Evolutionary conservation across 23 tunicate species (phyloP).

Genomic region (Phallusia fumigata): DNA sequence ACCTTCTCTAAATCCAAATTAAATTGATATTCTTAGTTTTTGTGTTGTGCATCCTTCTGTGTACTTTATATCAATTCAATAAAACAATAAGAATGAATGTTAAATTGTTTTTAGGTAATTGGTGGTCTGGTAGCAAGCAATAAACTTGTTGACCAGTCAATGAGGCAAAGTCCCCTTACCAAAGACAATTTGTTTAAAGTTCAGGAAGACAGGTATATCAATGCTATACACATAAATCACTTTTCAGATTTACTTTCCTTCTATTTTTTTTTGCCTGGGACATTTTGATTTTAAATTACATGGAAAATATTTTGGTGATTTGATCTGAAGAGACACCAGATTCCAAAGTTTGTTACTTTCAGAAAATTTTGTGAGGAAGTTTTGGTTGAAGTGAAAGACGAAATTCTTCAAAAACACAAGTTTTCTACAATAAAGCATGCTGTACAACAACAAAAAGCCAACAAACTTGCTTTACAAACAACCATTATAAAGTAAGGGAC

Average conservation of each 20-base stretch:
- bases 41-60: too few species aligned
- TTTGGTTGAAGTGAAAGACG: slow-evolving; percentile 37
- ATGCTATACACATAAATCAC: too few species aligned
- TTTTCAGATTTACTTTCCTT: too few species aligned
- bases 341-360: background rate
- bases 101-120: background rate
- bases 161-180: slow-evolving; percentile 84
- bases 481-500: slow-evolving; percentile 57
- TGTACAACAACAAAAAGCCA: slow-evolving; percentile 46
- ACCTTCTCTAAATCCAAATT: too few species aligned
- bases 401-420: slow-evolving; percentile 29
- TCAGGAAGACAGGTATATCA: slow-evolving; percentile 52
- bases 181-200: slow-evolving; percentile 67
- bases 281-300: too few species aligned
- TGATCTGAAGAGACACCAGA: too few species aligned
- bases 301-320: too few species aligned
- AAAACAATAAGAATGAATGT: too few species aligned
- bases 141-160: slow-evolving; percentile 58
- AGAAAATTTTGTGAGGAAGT: slow-evolving; percentile 86
- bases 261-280: too few species aligned
- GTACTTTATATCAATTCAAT: too few species aligned
- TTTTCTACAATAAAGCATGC: slow-evolving; percentile 47
- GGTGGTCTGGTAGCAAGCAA: slow-evolving; percentile 50
- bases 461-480: slow-evolving; percentile 64
- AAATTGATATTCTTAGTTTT: too few species aligned